These are phyloP conservation scores for Philaenus spumarius DNA, from an alignment of 1,140 invertebrate genomes.

Conservation along the genomic window DNA sequence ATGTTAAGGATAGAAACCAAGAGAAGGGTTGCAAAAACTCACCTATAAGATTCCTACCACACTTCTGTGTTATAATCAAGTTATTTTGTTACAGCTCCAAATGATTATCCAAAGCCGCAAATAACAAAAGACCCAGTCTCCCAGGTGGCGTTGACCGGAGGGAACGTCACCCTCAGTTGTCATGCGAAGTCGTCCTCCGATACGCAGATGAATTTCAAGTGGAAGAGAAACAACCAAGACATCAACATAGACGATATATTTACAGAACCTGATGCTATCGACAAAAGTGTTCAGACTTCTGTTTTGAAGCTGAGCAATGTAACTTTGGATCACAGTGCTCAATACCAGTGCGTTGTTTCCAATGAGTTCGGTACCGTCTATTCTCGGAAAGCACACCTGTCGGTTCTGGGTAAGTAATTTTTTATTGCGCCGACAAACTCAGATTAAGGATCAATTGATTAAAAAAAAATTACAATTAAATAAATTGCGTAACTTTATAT, in stretches of 20 bases:
- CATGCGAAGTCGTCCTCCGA: constrained; percentile 58
- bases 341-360: constrained; percentile 88
- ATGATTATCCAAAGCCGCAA: constrained; percentile 76
- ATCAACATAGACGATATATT: constrained; percentile 35
- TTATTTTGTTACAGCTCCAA: constrained; percentile 48
- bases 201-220: constrained; percentile 65
- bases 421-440: too few relatives aligned
- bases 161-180: constrained; percentile 74
- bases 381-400: constrained; percentile 77
- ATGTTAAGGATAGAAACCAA: too few relatives aligned
- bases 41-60: too few relatives aligned
- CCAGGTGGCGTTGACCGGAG: constrained; percentile 75
- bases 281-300: constrained; percentile 43
- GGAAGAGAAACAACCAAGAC: constrained; percentile 85
- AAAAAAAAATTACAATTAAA: too few relatives aligned
- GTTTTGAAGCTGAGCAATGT: constrained; percentile 64
- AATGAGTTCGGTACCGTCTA: constrained; percentile 88
- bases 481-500: too few relatives aligned
- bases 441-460: too few relatives aligned
- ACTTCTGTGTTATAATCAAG: too few relatives aligned
- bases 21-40: too few relatives aligned
- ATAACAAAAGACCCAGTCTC: constrained; percentile 73
- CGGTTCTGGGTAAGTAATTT: constrained; percentile 65
- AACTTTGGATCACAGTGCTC: constrained; percentile 68
- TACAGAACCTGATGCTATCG: constrained; percentile 9